Evolutionary conservation across 2,888 invertebrate species (phyloP).

Genomic region (Caenorhabditis sinica): DNA sequence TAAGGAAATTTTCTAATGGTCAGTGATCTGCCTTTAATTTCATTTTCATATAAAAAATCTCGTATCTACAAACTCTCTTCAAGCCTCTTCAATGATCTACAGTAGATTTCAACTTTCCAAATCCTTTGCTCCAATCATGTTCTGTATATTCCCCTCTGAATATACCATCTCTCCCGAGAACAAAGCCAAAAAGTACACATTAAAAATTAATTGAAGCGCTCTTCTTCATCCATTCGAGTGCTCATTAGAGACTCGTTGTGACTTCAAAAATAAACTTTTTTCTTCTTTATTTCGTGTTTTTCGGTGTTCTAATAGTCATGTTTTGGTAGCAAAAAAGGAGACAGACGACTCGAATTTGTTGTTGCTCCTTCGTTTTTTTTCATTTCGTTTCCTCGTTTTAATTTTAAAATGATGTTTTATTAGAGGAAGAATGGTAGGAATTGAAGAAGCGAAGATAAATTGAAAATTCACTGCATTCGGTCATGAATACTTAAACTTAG

Average conservation of each 20-base stretch:
- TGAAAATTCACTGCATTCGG: background rate
- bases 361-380: constrained; percentile 4
- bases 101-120: background rate
- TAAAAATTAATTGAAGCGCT: constrained; percentile 21
- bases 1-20: no score
- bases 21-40: no score
- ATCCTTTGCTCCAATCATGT: background rate
- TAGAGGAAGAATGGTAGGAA: no score
- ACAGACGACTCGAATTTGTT: constrained; percentile 8
- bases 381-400: background rate
- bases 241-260: constrained; percentile 32
- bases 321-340: constrained; percentile 2
- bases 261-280: constrained; percentile 24
- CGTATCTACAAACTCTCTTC: no score
- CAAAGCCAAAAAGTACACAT: constrained; percentile 23
- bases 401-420: background rate
- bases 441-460: background rate
- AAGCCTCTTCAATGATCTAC: no score
- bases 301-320: constrained; percentile 39
- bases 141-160: background rate
- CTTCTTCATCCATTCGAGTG: background rate
- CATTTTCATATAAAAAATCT: no score
- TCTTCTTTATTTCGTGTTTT: background rate
- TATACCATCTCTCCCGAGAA: background rate
- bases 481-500: no score